A percentile compares a stretch with the other conserved stretches of the same genome.
Conservation (phyloP, 2,797 vertebrate genomes). For the Paratrypauchen microcephalus region DNA sequence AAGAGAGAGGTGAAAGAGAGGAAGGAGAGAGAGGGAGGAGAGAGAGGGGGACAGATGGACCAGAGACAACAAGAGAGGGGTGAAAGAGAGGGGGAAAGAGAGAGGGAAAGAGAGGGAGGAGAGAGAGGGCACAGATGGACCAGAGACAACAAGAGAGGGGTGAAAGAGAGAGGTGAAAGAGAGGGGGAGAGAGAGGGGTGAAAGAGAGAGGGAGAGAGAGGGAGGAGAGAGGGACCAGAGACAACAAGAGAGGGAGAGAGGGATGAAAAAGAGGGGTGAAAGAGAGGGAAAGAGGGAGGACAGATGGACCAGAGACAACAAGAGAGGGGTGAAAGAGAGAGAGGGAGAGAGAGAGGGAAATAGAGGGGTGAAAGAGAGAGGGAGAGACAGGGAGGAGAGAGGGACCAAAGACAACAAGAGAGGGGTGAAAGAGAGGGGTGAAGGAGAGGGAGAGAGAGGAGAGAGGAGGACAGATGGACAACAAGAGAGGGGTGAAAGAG, state of each 20-base stretch:
- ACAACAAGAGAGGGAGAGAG: not conserved
- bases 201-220: not conserved
- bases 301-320: too few relatives aligned
- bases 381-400: not conserved
- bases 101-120: not conserved
- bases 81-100: not conserved
- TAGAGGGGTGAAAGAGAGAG: too few relatives aligned
- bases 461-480: not conserved
- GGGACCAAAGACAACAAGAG: not conserved
- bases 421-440: not conserved
- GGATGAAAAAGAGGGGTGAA: not conserved
- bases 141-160: not conserved
- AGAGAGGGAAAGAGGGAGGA: not conserved
- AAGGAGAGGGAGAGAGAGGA: not conserved
- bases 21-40: not conserved
- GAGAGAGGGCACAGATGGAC: not conserved
- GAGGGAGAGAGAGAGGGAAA: not conserved
- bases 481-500: not conserved
- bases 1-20: not conserved
- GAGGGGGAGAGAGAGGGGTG: not conserved
- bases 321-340: not conserved
- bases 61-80: not conserved
- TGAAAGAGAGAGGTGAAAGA: not conserved
- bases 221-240: not conserved
- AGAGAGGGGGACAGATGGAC: not conserved